Conservation (phyloP, 1,140 invertebrate species). For the Lamellibrachia luymesi region DNA sequence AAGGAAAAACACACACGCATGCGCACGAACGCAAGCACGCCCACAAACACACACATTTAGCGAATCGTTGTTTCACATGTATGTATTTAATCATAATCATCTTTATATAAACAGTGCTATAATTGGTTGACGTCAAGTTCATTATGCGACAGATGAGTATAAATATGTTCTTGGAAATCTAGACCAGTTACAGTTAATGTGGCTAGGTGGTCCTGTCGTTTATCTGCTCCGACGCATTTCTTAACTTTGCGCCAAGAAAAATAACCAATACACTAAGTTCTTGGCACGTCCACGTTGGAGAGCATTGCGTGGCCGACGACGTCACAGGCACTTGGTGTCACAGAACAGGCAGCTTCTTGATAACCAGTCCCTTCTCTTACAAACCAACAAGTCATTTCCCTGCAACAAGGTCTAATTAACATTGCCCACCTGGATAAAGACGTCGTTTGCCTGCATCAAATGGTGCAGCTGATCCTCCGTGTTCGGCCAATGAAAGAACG, state of each 20-base stretch:
- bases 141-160: too few relatives aligned
- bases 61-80: too few relatives aligned
- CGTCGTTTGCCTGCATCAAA: constrained; percentile 8
- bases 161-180: too few relatives aligned
- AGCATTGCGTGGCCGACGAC: background rate
- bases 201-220: background rate
- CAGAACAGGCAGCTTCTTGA: background rate
- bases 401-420: background rate
- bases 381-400: background rate
- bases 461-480: background rate
- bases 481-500: background rate
- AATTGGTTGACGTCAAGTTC: too few relatives aligned
- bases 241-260: background rate
- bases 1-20: too few relatives aligned
- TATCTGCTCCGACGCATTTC: background rate
- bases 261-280: background rate
- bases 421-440: background rate
- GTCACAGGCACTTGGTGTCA: background rate
- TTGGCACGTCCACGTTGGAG: background rate
- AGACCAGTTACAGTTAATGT: too few relatives aligned
- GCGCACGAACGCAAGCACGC: too few relatives aligned
- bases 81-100: background rate
- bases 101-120: too few relatives aligned
- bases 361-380: background rate
- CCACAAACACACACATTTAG: too few relatives aligned